Evolutionary conservation across 2,797 vertebrate genomes (phyloP), one percentile per base, ranked within the genome.

Genomic region (Chaenodraco wilsoni): DNA sequence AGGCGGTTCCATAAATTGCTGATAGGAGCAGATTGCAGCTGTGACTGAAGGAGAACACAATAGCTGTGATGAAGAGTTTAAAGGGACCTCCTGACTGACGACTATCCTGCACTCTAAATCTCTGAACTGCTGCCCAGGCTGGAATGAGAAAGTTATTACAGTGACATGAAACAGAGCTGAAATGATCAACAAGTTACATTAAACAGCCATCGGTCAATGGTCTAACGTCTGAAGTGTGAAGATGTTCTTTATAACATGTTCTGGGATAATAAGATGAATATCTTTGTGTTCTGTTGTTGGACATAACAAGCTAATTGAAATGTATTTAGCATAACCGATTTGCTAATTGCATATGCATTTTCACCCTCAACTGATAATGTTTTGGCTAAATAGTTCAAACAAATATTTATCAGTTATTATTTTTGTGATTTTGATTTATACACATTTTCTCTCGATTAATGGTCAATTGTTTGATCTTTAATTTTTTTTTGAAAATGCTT

Each of bases 1-100:
- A 64, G 58, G n/a, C 49, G 7, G 58, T 31, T 64, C 37, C n/a
- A 54, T n/a, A 63, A 75, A 62, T 40, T 63, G 51, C 71, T 69
- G 67, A 58, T 23, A 14, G 44, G 56, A 50, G 54, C 71, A 74
- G 52, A 27, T 16, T 3, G 19, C 10, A 55, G 48, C 54, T 64
- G 5, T 21, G 40, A 40, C 56, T 61, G 52, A 68, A 15, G 49
- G 13, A 50, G 27, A 13, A 14, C 16, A 64, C 51, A 50, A 40
- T 13, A 17, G 13, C 31, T 44, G 50, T 19, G 59, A 67, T 50
- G 51, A 1, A 16, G 43, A 55, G 17, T 9, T 57, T 45, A 1
- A 50, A 59, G 52, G 44, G 58, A 62, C 66, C 3, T 52, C 48
- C 41, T 57, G 60, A 66, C 58, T 21, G 27, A 69, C 0, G 0